These are phyloP conservation scores for Drosophila obscura DNA, from an alignment of 1,140 invertebrate species.

Conservation along the genomic window DNA sequence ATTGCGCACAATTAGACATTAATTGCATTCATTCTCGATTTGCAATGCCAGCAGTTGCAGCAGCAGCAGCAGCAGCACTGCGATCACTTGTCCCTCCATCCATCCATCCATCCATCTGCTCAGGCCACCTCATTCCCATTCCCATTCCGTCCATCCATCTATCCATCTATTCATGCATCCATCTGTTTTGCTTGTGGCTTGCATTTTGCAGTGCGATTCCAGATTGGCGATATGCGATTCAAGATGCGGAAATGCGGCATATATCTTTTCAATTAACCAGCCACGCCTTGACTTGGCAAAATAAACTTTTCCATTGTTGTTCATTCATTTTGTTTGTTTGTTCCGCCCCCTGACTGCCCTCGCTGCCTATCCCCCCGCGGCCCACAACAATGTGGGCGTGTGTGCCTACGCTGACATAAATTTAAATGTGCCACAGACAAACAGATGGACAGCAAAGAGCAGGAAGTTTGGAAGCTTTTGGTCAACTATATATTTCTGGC, in stretches of 20 bases:
- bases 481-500: constrained; percentile 21
- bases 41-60: constrained; percentile 23
- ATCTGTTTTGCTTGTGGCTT: constrained; percentile 37
- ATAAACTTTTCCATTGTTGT: constrained; percentile 62
- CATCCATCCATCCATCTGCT: constrained; percentile 15
- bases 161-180: constrained; percentile 26
- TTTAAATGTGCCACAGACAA: constrained; percentile 25
- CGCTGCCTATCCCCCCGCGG: no score
- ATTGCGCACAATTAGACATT: constrained; percentile 80
- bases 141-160: constrained; percentile 4
- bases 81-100: constrained; percentile 50
- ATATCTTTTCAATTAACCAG: constrained; percentile 65
- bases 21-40: constrained; percentile 73
- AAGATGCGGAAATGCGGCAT: constrained; percentile 71
- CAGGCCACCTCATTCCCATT: neutral
- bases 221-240: constrained; percentile 49
- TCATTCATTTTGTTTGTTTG: constrained; percentile 44
- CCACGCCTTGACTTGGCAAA: constrained; percentile 60
- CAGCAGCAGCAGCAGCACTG: constrained; percentile 7
- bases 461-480: constrained; percentile 56
- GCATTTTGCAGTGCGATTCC: constrained; percentile 43
- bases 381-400: constrained; percentile 46
- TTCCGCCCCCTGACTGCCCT: neutral
- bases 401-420: constrained; percentile 36
- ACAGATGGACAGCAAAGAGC: constrained; percentile 10